Conservation (phyloP, 1,140 invertebrate species). For the Atopsyche davidsoni region DNA sequence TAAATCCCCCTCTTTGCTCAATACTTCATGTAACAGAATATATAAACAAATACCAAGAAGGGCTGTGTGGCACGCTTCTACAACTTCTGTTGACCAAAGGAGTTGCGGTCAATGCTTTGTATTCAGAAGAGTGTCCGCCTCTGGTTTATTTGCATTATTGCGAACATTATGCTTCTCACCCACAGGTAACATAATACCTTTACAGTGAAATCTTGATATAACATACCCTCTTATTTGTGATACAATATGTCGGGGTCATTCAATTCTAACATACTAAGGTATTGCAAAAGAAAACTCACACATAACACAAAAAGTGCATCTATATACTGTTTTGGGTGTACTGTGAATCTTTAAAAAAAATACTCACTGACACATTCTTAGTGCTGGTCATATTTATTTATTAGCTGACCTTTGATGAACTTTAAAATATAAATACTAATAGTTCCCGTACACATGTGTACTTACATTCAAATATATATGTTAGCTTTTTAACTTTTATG, state of each 20-base stretch:
- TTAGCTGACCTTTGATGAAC: too few relatives aligned
- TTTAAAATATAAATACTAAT: too few relatives aligned
- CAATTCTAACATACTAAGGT: background rate
- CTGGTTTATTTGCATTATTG: constrained; percentile 43
- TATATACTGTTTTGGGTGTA: too few relatives aligned
- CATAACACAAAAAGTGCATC: background rate
- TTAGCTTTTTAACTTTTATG: constrained; percentile 5
- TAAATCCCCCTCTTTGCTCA: constrained; percentile 40
- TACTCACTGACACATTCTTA: too few relatives aligned
- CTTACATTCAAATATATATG: constrained; percentile 38
- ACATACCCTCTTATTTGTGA: background rate
- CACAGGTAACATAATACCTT: constrained; percentile 11
- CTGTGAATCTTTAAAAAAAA: too few relatives aligned
- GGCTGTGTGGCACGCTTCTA: constrained; percentile 40
- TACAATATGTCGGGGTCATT: background rate
- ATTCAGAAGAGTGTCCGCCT: constrained; percentile 42
- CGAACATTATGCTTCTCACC: constrained; percentile 33
- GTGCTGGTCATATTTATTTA: too few relatives aligned
- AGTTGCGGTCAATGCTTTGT: constrained; percentile 37
- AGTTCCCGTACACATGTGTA: too few relatives aligned
- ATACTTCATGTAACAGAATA: constrained; percentile 44
- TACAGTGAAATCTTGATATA: background rate
- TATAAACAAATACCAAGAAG: constrained; percentile 38
- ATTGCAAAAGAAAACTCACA: background rate
- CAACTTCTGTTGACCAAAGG: constrained; percentile 42